These are phyloP conservation scores for Cyanoderma ruficeps DNA, from an alignment of 2,113 vertebrate species.

Conservation along the genomic window DNA sequence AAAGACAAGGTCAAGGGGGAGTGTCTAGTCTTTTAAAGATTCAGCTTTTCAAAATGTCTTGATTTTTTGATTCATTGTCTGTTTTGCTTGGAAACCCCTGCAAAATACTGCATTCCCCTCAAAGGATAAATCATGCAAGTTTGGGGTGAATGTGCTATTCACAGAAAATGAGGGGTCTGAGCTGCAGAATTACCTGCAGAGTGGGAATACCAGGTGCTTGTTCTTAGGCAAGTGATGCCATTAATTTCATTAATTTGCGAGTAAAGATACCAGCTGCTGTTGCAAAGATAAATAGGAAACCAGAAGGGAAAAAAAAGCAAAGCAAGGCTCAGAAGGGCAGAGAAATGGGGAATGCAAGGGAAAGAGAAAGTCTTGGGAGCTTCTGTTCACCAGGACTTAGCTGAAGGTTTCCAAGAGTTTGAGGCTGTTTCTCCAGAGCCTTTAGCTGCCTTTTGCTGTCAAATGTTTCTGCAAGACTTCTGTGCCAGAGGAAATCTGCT, in stretches of 20 bases:
- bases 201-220: background rate
- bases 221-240: background rate
- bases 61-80: background rate
- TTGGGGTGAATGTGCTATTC: background rate
- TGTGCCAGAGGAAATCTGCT: background rate
- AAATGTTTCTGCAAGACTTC: background rate
- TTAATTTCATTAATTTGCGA: background rate
- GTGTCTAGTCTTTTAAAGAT: background rate
- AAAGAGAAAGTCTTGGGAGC: background rate
- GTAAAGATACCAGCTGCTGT: background rate
- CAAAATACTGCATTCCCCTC: background rate
- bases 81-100: background rate
- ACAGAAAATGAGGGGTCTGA: background rate
- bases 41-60: background rate
- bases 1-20: background rate
- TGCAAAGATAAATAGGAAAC: background rate
- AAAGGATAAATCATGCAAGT: background rate
- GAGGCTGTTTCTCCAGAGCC: background rate
- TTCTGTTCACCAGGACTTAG: background rate
- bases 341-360: accelerated
- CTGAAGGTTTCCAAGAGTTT: background rate
- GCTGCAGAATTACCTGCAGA: background rate
- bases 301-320: background rate
- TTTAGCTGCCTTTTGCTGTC: background rate
- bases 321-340: background rate